These are phyloP conservation scores for Heteropelma amictum DNA, from an alignment of 2,888 invertebrate species.

Conservation along the genomic window DNA sequence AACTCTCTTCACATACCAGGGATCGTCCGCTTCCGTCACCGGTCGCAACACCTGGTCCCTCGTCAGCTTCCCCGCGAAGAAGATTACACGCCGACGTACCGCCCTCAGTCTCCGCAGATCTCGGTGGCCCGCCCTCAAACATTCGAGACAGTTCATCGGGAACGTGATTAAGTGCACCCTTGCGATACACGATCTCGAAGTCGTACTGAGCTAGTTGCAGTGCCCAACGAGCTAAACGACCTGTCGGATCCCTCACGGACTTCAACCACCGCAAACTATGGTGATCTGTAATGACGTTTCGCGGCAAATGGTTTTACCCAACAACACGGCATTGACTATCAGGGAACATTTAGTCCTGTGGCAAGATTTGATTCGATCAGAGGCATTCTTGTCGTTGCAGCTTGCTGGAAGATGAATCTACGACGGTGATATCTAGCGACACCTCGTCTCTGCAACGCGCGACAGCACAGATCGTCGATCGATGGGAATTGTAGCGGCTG, in stretches of 20 bases:
- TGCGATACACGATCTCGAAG: constrained; percentile 39
- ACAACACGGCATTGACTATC: too few relatives aligned
- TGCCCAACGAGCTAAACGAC: constrained; percentile 45
- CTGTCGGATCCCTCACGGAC: constrained; percentile 30
- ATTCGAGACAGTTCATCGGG: constrained; percentile 46
- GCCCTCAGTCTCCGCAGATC: neutral
- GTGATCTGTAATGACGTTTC: constrained; percentile 44
- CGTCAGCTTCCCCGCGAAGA: neutral
- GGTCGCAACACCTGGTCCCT: neutral
- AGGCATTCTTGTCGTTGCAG: too few relatives aligned
- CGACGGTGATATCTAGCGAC: too few relatives aligned
- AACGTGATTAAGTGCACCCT: constrained; percentile 36
- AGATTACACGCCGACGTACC: neutral
- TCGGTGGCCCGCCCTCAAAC: neutral
- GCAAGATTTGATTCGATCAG: too few relatives aligned
- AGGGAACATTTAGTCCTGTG: too few relatives aligned
- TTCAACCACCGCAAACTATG: constrained; percentile 34
- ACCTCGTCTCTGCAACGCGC: too few relatives aligned
- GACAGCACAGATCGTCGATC: too few relatives aligned
- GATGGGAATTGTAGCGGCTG: too few relatives aligned
- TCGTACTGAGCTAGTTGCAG: constrained; percentile 44
- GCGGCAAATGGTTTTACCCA: too few relatives aligned
- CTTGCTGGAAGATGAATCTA: too few relatives aligned
- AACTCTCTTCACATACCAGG: neutral
- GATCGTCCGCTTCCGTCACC: neutral